phyloP scores from a whole-genome alignment of 2,113 vertebrate genomes.

The Ptilorrhoa leucosticta region DNA sequence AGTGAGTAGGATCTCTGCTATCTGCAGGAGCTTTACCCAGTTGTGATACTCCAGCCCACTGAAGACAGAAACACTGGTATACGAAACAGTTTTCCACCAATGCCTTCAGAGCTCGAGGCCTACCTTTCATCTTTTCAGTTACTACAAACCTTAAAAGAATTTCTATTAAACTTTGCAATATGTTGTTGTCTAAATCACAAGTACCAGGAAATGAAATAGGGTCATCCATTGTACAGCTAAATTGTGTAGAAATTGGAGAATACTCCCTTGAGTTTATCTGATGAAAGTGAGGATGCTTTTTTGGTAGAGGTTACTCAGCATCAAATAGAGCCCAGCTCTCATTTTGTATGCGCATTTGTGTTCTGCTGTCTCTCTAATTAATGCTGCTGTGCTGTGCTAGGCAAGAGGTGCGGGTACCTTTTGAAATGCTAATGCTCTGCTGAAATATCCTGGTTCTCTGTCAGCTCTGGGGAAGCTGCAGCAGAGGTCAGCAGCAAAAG shows the following conservation, averaged over 20 bases:
- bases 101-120: neutral
- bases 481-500: neutral
- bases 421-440: slow-evolving; percentile 25
- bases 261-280: neutral
- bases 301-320: neutral
- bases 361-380: slow-evolving; percentile 26
- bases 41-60: neutral
- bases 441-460: neutral
- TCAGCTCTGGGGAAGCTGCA: neutral
- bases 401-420: neutral
- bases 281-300: neutral
- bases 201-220: neutral
- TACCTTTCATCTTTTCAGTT: neutral
- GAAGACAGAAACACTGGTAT: neutral
- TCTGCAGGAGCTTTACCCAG: neutral
- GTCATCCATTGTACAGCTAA: neutral
- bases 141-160: neutral
- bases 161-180: neutral
- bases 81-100: neutral
- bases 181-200: neutral
- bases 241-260: neutral
- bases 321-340: neutral
- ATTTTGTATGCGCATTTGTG: slow-evolving; percentile 24
- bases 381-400: neutral
- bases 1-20: neutral